These are phyloP conservation scores for Heliconius ismenius DNA, from an alignment of 2,888 invertebrate genomes.

Conservation along the genomic window DNA sequence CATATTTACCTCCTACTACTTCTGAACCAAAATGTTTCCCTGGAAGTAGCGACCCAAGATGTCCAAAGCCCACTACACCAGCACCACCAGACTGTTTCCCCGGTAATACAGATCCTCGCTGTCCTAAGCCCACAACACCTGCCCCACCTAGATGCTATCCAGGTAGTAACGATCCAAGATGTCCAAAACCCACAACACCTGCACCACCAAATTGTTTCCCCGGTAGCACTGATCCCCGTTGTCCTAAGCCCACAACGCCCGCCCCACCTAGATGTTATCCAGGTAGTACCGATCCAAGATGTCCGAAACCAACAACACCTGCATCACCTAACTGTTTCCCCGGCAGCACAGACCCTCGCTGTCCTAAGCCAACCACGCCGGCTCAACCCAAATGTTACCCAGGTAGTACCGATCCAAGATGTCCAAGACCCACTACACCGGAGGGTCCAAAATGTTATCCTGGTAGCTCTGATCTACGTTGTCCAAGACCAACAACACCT, in stretches of 20 bases:
- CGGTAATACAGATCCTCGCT: constrained; percentile 46
- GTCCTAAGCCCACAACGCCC: constrained; percentile 44
- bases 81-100: constrained; percentile 57
- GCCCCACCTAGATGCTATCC: constrained; percentile 45
- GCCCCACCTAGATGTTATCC: constrained; percentile 23
- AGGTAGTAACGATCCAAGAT: constrained; percentile 48
- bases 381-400: background rate
- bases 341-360: background rate
- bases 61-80: constrained; percentile 47
- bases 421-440: constrained; percentile 32
- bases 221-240: constrained; percentile 47
- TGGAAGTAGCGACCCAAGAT: constrained; percentile 52
- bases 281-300: background rate
- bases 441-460: constrained; percentile 57
- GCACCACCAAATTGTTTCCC: constrained; percentile 46
- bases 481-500: constrained; percentile 41
- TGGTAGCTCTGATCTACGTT: constrained; percentile 47
- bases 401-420: background rate
- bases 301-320: background rate
- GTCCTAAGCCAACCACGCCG: background rate
- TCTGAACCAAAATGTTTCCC: constrained; percentile 52
- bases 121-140: constrained; percentile 42
- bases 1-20: background rate
- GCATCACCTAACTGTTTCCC: background rate
- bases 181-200: constrained; percentile 48